phyloP scores from a whole-genome alignment of 2,888 invertebrate species.

The Eilema sororculum region DNA sequence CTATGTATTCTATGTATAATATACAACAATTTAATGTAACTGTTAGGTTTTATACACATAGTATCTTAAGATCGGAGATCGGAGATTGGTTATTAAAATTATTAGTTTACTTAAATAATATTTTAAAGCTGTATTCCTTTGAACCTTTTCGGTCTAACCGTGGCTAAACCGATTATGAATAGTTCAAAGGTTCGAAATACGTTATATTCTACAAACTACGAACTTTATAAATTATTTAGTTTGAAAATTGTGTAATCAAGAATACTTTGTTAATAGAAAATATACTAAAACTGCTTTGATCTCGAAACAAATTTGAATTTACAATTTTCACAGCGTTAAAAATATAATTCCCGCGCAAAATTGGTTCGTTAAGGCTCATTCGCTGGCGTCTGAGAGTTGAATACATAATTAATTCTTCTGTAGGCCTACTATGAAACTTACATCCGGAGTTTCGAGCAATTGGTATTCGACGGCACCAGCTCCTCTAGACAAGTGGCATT shows the following conservation, averaged over 20 bases:
- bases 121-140: neutral
- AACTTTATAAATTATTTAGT: neutral
- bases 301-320: constrained; percentile 3
- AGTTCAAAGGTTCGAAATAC: neutral
- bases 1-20: neutral
- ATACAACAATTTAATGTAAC: neutral
- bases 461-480: neutral
- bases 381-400: constrained; percentile 22
- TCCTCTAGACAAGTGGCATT: too few relatives aligned
- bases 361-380: constrained; percentile 38
- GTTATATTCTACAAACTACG: neutral
- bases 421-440: neutral
- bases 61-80: neutral
- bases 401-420: constrained; percentile 46
- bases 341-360: constrained; percentile 27
- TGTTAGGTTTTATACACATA: too few relatives aligned
- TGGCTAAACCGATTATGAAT: neutral
- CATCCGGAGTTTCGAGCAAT: neutral
- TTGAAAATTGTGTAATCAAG: constrained; percentile 8
- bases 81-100: neutral
- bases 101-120: neutral
- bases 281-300: constrained; percentile 13
- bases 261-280: constrained; percentile 9
- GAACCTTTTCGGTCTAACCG: neutral
- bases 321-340: constrained; percentile 17